A percentile compares a stretch with the other conserved stretches of the same genome.
Evolutionary conservation across 2,888 invertebrate genomes (phyloP).

Genomic region (Dryomyza anilis): DNA sequence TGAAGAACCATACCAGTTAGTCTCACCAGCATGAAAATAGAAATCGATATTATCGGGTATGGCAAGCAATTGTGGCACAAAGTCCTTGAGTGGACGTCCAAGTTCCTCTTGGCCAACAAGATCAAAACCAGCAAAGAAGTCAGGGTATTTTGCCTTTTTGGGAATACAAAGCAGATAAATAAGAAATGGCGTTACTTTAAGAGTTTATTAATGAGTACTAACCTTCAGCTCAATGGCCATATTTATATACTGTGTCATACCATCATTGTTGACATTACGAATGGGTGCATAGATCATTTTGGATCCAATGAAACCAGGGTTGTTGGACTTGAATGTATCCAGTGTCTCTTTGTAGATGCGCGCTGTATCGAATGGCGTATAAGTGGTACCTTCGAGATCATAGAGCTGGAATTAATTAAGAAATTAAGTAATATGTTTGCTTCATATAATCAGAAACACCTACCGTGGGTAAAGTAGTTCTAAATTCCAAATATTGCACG

Average conservation of each 20-base stretch:
- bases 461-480: slow-evolving; percentile 66
- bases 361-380: slow-evolving; percentile 65
- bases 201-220: neutral
- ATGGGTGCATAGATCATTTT: slow-evolving; percentile 73
- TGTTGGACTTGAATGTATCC: slow-evolving; percentile 65
- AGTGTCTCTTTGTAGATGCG: slow-evolving; percentile 66
- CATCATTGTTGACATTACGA: slow-evolving; percentile 60
- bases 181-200: neutral
- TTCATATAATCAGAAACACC: too few relatives aligned
- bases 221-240: slow-evolving; percentile 50
- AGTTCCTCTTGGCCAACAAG: slow-evolving; percentile 80
- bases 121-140: slow-evolving; percentile 78
- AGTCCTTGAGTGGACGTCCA: slow-evolving; percentile 69
- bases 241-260: slow-evolving; percentile 62
- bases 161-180: neutral
- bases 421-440: neutral
- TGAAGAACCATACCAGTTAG: slow-evolving; percentile 71
- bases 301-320: slow-evolving; percentile 72
- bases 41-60: slow-evolving; percentile 65
- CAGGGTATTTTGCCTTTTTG: slow-evolving; percentile 65
- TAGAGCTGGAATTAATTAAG: slow-evolving; percentile 61
- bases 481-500: slow-evolving; percentile 72
- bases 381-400: slow-evolving; percentile 68
- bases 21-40: slow-evolving; percentile 84
- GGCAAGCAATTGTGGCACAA: slow-evolving; percentile 65